Base-by-base conservation (phyloP, 2,888 invertebrate genomes). In the Athripsodes cinereus region DNA sequence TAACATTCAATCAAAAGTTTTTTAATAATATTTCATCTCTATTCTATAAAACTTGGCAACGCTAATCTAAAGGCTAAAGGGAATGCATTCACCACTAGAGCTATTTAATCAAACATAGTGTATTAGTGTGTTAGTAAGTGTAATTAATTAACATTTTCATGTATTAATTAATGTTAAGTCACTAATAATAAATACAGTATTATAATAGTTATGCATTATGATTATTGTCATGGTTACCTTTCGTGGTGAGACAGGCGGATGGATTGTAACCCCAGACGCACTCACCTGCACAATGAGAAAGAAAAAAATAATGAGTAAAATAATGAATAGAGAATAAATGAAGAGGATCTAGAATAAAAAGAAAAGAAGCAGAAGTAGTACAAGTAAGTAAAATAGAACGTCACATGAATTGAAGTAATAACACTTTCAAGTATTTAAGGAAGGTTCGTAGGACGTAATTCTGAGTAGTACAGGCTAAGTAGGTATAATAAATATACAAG, bases 221-320 rank as follows among this genome's bases (percentile, higher is more conserved):
- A 44, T 44, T 44, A 44, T 44, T 47, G 19, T 58, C 53, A 59
- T 53, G 57, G 61, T 63, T 63, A 63, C 63, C 63, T 63, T 63
- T 63, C 63, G 59, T 54, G 63, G 63, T 51, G 63, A 63, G 55
- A 63, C 63, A 56, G 61, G 63, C 63, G 61, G 63, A 58, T 61
- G 63, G 59, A 63, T 61, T 61, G 63, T 59, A 59, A 63, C 63
- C 56, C 63, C 63, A 59, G 63, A 63, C 58, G 63, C 59, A 63
- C 63, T 63, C 63, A 63, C 63, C 61, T 61, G 59, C 31, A 40
- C 34, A 53, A 55, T 31, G 21, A 31, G 49, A 52, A 19, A 55
- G 34, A 34, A 59, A 53, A 44, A 47, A 47, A 47, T 47, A 47
- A 47, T 47, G 47, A 47, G 47, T 47, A 20, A 47, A 47, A 47